Conservation (phyloP, 1,140 invertebrate genomes). For the Bombus ignitus region DNA sequence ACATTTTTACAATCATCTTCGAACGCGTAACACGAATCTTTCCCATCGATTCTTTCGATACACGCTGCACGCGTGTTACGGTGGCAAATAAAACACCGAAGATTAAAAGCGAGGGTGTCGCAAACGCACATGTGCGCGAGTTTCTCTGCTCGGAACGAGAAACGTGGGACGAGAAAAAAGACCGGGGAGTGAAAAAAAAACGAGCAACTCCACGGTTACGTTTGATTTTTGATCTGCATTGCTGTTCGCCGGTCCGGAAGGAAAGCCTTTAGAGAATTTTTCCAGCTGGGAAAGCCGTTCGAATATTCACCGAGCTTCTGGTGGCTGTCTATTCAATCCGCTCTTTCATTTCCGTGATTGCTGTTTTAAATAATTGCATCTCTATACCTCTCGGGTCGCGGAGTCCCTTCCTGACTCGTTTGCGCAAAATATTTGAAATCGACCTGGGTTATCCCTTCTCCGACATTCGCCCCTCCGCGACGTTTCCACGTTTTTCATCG, state of each 20-base stretch:
- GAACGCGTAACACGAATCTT: too few species aligned
- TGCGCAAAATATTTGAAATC: conserved; percentile 65
- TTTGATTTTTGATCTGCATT: conserved; percentile 81
- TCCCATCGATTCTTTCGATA: neutral
- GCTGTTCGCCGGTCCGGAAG: conserved; percentile 73
- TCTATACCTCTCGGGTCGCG: conserved; percentile 23
- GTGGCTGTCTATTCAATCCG: conserved; percentile 64
- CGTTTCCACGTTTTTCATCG: conserved; percentile 45
- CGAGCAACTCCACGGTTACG: conserved; percentile 43
- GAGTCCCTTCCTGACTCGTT: conserved; percentile 46
- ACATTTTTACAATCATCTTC: neutral
- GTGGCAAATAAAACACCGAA: conserved; percentile 39
- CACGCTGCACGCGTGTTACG: neutral
- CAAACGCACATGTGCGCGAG: too few species aligned
- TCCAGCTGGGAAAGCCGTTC: conserved; percentile 75
- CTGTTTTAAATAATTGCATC: conserved; percentile 81
- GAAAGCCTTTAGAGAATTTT: conserved; percentile 79
- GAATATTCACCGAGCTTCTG: conserved; percentile 61
- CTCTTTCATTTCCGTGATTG: conserved; percentile 81
- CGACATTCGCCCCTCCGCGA: neutral
- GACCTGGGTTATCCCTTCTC: conserved; percentile 20
- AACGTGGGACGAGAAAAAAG: neutral
- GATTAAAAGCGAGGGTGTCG: conserved; percentile 21
- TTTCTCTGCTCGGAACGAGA: neutral
- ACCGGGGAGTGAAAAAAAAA: neutral